These are phyloP conservation scores for Macropus fuliginosus DNA, from an alignment of 2,797 vertebrate genomes.

Conservation along the genomic window DNA sequence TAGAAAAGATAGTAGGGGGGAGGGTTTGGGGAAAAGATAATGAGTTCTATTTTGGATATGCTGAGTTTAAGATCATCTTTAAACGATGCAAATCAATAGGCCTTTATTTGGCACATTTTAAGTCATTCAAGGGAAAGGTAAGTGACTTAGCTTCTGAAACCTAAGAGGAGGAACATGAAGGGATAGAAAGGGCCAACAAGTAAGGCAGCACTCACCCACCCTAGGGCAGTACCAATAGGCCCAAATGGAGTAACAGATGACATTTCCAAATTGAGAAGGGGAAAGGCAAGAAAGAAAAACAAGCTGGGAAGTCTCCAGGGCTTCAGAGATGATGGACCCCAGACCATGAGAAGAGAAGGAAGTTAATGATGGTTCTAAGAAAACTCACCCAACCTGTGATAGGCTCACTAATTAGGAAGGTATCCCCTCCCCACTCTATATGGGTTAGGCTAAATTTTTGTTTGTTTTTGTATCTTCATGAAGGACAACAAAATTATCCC, in stretches of 20 bases:
- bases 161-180: neutral
- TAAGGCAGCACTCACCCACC: neutral
- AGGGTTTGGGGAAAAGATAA: neutral
- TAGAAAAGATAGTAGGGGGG: neutral
- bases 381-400: neutral
- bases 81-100: neutral
- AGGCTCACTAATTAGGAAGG: neutral
- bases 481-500: neutral
- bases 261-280: neutral
- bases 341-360: neutral
- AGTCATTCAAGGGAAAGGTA: neutral
- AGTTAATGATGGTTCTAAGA: neutral
- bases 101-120: neutral
- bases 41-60: neutral
- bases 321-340: neutral
- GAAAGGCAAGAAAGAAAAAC: neutral
- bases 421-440: neutral
- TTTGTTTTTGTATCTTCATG: neutral
- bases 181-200: neutral
- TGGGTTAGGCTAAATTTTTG: neutral
- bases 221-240: neutral
- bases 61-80: neutral
- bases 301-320: neutral
- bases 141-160: neutral
- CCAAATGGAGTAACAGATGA: neutral